Conservation (phyloP, 2,888 invertebrate species). For the Philonicus albiceps region DNA sequence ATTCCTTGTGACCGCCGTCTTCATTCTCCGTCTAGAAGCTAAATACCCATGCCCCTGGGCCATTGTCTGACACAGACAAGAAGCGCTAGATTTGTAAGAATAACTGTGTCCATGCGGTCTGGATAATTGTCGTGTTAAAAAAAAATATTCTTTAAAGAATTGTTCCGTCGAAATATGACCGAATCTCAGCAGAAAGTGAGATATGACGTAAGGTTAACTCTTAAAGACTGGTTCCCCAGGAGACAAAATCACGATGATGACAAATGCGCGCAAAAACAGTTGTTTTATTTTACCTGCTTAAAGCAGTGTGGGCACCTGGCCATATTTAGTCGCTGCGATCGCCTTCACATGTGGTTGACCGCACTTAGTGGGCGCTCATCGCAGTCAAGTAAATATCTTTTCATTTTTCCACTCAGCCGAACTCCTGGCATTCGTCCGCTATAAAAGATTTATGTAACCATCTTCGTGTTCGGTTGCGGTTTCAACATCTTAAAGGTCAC, state of each 20-base stretch:
- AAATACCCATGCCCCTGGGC: background rate
- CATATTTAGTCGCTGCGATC: background rate
- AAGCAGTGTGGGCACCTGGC: background rate
- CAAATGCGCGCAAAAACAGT: background rate
- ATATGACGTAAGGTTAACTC: background rate
- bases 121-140: background rate
- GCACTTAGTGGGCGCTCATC: slow-evolving; percentile 9
- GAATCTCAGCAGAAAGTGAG: background rate
- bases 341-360: slow-evolving; percentile 25
- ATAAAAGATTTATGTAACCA: slow-evolving; percentile 4
- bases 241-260: background rate
- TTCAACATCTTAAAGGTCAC: slow-evolving; percentile 21
- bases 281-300: background rate
- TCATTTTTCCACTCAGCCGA: background rate
- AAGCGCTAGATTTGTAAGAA: background rate
- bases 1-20: background rate
- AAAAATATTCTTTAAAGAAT: background rate
- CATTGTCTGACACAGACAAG: slow-evolving; percentile 5
- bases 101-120: slow-evolving; percentile 1
- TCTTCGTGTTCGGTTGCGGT: background rate
- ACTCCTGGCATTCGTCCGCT: background rate
- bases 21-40: background rate
- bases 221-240: background rate
- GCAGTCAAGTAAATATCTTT: background rate
- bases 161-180: background rate